A percentile compares a stretch with the other conserved stretches of the same genome.
These are phyloP conservation scores for Carollia perspicillata DNA, from an alignment of 2,113 vertebrate genomes.

Conservation along the genomic window DNA sequence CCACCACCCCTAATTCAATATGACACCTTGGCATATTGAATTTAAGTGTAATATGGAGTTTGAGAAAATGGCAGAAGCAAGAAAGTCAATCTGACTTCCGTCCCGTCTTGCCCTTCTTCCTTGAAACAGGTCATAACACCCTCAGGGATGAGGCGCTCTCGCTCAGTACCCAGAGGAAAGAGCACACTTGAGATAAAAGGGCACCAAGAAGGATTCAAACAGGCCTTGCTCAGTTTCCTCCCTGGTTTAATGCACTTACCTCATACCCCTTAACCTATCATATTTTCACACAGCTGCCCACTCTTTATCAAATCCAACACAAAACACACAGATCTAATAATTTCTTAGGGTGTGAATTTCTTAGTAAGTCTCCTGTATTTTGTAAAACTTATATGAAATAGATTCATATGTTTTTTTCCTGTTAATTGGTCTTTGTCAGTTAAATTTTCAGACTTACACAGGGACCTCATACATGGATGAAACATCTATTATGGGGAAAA, in stretches of 20 bases:
- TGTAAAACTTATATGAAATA: not conserved
- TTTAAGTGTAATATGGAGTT: not conserved
- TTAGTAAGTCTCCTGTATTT: not conserved
- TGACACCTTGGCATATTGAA: not conserved
- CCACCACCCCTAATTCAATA: not conserved
- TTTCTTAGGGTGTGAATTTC: not conserved
- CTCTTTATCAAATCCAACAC: not conserved
- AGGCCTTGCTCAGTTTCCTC: not conserved
- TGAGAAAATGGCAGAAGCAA: not conserved
- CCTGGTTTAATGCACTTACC: not conserved
- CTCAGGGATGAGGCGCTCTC: not conserved
- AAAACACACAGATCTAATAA: not conserved
- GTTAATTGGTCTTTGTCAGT: not conserved
- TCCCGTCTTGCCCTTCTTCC: no score
- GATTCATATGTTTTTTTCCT: not conserved
- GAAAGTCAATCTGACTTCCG: not conserved
- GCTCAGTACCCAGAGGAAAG: not conserved
- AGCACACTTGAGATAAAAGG: not conserved
- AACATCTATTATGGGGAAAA: conserved; percentile 17
- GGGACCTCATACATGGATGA: not conserved
- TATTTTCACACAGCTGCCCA: not conserved
- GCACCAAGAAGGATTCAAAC: not conserved
- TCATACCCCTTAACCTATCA: not conserved
- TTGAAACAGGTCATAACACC: not conserved
- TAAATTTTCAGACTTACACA: not conserved